Percentiles rank a stretch among this genome's conserved stretches.
Conservation (phyloP, 2,113 vertebrate species). For the Dipodomys spectabilis region DNA sequence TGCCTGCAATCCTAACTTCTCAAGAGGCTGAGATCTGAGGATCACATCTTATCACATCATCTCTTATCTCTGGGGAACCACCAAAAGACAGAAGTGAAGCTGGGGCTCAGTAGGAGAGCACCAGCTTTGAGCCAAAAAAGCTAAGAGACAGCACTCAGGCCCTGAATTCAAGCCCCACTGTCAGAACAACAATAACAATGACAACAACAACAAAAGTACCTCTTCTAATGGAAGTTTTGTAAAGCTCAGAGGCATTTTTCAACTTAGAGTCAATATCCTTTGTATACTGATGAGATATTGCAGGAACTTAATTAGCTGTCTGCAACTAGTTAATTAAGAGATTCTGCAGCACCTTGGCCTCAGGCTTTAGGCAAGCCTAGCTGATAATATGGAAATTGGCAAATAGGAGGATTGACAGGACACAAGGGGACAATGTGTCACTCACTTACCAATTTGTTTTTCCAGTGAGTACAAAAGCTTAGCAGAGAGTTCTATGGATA, state of each 20-base stretch:
- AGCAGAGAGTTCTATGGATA: not conserved
- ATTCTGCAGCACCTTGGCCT: constrained; percentile 52
- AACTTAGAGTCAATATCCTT: constrained; percentile 64
- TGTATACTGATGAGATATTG: constrained; percentile 63
- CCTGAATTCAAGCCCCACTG: too few relatives aligned
- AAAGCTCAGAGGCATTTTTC: constrained; percentile 44
- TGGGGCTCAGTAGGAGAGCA: too few relatives aligned
- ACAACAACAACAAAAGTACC: not conserved
- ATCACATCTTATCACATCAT: too few relatives aligned
- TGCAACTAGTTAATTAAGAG: constrained; percentile 74
- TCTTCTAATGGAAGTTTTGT: constrained; percentile 54
- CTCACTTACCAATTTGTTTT: constrained; percentile 53
- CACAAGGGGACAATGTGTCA: constrained; percentile 31
- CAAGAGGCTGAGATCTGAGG: too few relatives aligned
- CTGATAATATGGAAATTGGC: constrained; percentile 58
- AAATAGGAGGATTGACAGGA: constrained; percentile 27
- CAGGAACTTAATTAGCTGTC: constrained; percentile 68
- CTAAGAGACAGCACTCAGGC: too few relatives aligned
- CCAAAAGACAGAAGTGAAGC: too few relatives aligned
- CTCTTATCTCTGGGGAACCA: too few relatives aligned
- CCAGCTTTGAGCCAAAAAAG: too few relatives aligned
- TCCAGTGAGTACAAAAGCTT: not conserved
- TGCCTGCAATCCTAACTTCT: too few relatives aligned
- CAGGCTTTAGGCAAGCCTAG: constrained; percentile 49
- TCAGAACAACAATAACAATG: too few relatives aligned